These are phyloP conservation scores for Standfussiana lucernea DNA, from an alignment of 2,888 invertebrate genomes.

Conservation along the genomic window DNA sequence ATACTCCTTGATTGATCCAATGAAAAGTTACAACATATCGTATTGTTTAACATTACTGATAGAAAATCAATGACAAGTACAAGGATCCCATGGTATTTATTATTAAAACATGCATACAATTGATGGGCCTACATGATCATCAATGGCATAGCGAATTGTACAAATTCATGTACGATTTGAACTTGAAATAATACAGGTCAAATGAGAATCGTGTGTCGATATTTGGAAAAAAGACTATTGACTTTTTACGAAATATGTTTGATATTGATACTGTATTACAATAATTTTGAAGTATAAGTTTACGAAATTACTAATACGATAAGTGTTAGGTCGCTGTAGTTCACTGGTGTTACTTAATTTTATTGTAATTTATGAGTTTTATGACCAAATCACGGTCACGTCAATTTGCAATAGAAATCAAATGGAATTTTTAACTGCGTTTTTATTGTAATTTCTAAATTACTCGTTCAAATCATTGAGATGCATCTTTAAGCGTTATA, in stretches of 20 bases:
- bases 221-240: constrained; percentile 52
- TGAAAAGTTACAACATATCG: constrained; percentile 65
- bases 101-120: constrained; percentile 42
- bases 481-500: background rate
- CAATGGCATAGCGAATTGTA: constrained; percentile 56
- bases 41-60: constrained; percentile 57
- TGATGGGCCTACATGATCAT: constrained; percentile 27
- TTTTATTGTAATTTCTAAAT: constrained; percentile 34
- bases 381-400: constrained; percentile 42
- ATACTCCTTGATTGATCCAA: constrained; percentile 71
- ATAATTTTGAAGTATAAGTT: constrained; percentile 29
- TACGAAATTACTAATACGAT: constrained; percentile 44
- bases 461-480: background rate
- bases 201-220: constrained; percentile 50
- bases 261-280: constrained; percentile 38
- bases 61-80: constrained; percentile 62
- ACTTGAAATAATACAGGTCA: constrained; percentile 59
- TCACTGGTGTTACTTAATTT: constrained; percentile 51
- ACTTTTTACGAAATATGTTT: too few species aligned
- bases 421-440: constrained; percentile 31
- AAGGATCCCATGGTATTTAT: constrained; percentile 57
- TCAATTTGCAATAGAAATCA: constrained; percentile 28
- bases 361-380: constrained; percentile 40
- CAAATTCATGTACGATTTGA: constrained; percentile 48
- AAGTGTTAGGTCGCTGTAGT: constrained; percentile 50